Evolutionary conservation across 2,888 invertebrate genomes (phyloP).

Genomic region (Eudemis profundana): DNA sequence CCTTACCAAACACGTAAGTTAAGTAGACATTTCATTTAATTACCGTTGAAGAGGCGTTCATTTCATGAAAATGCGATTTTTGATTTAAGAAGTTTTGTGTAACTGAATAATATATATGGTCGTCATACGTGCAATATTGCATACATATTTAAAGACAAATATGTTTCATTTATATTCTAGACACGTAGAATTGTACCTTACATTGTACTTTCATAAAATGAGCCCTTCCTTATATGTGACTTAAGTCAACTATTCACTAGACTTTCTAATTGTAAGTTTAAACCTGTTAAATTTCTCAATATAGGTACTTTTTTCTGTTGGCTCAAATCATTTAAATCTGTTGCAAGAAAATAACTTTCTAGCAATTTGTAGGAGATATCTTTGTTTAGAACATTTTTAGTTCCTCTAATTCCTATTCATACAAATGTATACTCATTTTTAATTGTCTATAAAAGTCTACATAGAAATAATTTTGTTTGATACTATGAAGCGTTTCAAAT

Average conservation of each 20-base stretch:
- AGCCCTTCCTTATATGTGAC: neutral
- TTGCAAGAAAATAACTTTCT: neutral
- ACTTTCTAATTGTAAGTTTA: slow-evolving; percentile 20
- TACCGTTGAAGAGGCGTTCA: neutral
- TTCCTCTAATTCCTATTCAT: slow-evolving; percentile 2
- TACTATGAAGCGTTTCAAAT: no score
- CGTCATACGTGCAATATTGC: no score
- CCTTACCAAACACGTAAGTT: slow-evolving; percentile 76
- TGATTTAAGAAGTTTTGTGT: neutral
- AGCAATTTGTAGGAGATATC: neutral
- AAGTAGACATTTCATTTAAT: slow-evolving; percentile 36
- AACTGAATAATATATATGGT: neutral
- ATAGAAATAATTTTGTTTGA: slow-evolving; percentile 9
- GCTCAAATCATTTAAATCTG: slow-evolving; percentile 24
- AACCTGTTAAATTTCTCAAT: slow-evolving; percentile 8
- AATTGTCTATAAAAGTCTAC: neutral
- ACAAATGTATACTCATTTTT: slow-evolving; percentile 15
- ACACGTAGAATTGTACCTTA: slow-evolving; percentile 2
- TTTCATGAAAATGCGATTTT: neutral
- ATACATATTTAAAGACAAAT: neutral
- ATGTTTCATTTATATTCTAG: neutral
- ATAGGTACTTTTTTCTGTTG: slow-evolving; percentile 18
- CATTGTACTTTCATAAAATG: neutral
- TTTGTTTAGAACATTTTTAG: neutral
- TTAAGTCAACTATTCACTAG: slow-evolving; percentile 15